A percentile compares a stretch with the other conserved stretches of the same genome.
Conservation (phyloP, 2,888 invertebrate genomes). For the Orchesella flavescens region DNA sequence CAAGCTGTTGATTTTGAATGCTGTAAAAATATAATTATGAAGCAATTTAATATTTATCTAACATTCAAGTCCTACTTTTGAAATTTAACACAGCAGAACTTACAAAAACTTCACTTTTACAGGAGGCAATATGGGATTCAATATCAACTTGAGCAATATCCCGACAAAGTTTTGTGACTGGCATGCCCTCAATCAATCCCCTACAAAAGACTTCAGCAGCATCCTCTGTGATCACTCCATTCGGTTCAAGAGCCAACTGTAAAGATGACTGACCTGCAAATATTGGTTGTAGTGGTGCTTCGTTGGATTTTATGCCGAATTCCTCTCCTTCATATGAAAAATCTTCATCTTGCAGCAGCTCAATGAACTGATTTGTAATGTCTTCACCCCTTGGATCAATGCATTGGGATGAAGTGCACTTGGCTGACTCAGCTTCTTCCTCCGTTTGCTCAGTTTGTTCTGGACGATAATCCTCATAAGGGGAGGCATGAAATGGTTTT, state of each 20-base stretch:
- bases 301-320: slow-evolving; percentile 52
- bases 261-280: slow-evolving; percentile 56
- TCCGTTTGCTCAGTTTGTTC: slow-evolving; percentile 67
- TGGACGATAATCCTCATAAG: slow-evolving; percentile 70
- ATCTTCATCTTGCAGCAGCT: slow-evolving; percentile 70
- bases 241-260: slow-evolving; percentile 49
- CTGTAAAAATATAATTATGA: slow-evolving; percentile 52
- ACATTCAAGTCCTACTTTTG: too few species aligned
- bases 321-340: slow-evolving; percentile 69
- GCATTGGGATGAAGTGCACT: slow-evolving; percentile 68
- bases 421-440: slow-evolving; percentile 61
- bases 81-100: neutral
- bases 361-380: slow-evolving; percentile 69
- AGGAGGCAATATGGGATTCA: slow-evolving; percentile 67
- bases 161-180: slow-evolving; percentile 70
- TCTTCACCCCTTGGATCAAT: slow-evolving; percentile 71
- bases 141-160: slow-evolving; percentile 71
- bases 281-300: slow-evolving; percentile 65
- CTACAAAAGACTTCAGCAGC: slow-evolving; percentile 71
- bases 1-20: slow-evolving; percentile 70
- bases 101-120: slow-evolving; percentile 71
- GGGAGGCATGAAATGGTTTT: slow-evolving; percentile 60
- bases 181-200: slow-evolving; percentile 70
- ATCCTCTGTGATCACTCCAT: slow-evolving; percentile 69
- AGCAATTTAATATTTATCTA: neutral